Evolutionary conservation across 2,888 invertebrate genomes (phyloP), one percentile per base, ranked within the genome.

Genomic region (Mythimna impura): DNA sequence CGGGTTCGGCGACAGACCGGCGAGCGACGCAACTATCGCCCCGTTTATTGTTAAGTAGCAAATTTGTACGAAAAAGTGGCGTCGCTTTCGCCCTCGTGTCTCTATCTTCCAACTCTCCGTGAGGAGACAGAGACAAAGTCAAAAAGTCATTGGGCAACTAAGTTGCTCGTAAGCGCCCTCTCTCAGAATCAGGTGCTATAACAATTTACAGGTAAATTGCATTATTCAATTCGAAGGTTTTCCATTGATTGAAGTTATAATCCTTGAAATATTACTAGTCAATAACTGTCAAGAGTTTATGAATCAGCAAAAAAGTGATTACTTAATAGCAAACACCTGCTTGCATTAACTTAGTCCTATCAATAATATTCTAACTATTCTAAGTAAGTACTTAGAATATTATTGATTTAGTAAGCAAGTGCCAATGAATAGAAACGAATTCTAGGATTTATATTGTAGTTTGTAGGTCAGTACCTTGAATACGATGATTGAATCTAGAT

Each of bases 381-480:
- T 43, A 17, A 60, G 67, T 58, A 4, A n/a, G n/a, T n/a, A n/a
- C 25, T 50, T 17, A 47, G 47, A 47, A 47, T 47, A 47, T 47
- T 47, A 47, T 47, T 47, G 47, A 47, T 47, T 47, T 47, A 17
- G 47, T 47, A 17, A 0, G 8, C 17, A 52, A 52, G 9, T 30
- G 25, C 8, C 22, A 20, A 52, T 66, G n/a, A 72, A 57, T 71
- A 63, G 40, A 54, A 64, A 64, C 54, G 25, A 57, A 54, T 75
- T 79, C 70, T 64, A 60, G 58, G 62, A 81, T 66, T 55, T 63
- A 66, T 81, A 76, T 67, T 67, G 70, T 58, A 30, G n/a, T 66
- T 58, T 71, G 54, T 80, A 81, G 82, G 79, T 55, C 78, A 65
- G 30, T 43, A 77, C 82, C 82, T 62, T 67, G 82, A 71, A 36